Evolutionary conservation across 2,797 vertebrate species (phyloP), one percentile per base, ranked within the genome.

Genomic region (Takifugu ocellatus): DNA sequence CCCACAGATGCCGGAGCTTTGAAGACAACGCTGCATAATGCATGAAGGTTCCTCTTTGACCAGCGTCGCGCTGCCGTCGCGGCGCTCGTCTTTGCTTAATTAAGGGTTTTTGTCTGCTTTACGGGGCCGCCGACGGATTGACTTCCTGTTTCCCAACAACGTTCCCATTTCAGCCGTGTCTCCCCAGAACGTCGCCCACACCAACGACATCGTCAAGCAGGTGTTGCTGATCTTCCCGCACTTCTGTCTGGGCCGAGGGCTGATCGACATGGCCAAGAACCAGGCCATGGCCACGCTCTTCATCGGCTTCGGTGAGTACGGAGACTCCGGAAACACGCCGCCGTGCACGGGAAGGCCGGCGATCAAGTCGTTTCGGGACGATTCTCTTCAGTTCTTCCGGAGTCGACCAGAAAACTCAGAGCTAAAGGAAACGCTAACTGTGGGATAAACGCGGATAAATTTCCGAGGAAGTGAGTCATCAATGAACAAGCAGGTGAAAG

Each of bases 221-320:
- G 94, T 94, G 63, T 91, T 99, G 66, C 86, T 99, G 66, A 92
- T 99, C 62, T 99, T 99, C 72, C 97, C 97, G 33, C 96, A 99
- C 74, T 98, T 99, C 89, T 99, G 97, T 75, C 82, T 99, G 81
- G 97, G 96, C 9, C 86, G 97, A 56, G 97, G 97, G 9, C 91
- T 99, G 3, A 98, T 99, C 27, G 97, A 99, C 83, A 98, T 99
- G 96, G 96, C 96, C 75, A 96, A 93, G 86, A 99, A 99, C 78
- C 95, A 99, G 84, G 95, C 94, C 1, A 95, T 93, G 90, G 96
- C 93, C 21, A 94, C 92, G 7, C 87, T 97, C 47, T 90, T 93
- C 67, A 92, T 90, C 83, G 90, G 83, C 53, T 93, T 98, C 81
- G 97, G 97, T 99, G 82, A 92, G 93, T 1, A 17, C 15, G 42